Conservation (phyloP, 2,888 invertebrate species). For the Ariolimax columbianus region DNA sequence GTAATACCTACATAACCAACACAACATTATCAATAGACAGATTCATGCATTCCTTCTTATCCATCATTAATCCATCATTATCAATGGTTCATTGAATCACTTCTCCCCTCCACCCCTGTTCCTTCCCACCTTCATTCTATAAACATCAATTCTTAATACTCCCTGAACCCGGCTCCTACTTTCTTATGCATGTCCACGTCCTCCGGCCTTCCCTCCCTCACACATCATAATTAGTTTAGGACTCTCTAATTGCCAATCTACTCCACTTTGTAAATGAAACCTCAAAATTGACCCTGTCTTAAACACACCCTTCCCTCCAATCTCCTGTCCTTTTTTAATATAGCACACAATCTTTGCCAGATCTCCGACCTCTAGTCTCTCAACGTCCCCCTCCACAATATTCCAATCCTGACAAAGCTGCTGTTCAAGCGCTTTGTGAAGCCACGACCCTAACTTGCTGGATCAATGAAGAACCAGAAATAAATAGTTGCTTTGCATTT, state of each 20-base stretch:
- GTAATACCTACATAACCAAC: too few species aligned
- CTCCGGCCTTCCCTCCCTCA: too few species aligned
- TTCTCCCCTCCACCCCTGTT: background rate
- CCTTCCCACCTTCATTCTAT: too few species aligned
- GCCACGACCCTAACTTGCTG: background rate
- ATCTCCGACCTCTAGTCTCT: background rate
- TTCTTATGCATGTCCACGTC: too few species aligned
- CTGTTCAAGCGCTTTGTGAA: slow-evolving; percentile 2
- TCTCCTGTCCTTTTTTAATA: background rate
- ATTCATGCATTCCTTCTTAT: too few species aligned
- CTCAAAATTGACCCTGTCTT: background rate
- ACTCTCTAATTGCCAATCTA: background rate
- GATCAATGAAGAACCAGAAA: slow-evolving; percentile 28
- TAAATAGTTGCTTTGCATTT: slow-evolving; percentile 22
- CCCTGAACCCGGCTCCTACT: too few species aligned
- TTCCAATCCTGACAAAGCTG: slow-evolving; percentile 11
- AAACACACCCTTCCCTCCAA: background rate
- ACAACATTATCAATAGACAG: too few species aligned
- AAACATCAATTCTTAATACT: too few species aligned
- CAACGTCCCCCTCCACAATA: background rate
- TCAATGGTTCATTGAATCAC: too few species aligned
- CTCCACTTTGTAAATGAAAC: background rate
- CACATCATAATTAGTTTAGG: background rate
- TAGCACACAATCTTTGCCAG: background rate
- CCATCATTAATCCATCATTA: too few species aligned